Percentiles rank a stretch among this genome's conserved stretches.
Conservation (phyloP, 2,888 invertebrate species). For the Zaprionus obscuricornis region DNA sequence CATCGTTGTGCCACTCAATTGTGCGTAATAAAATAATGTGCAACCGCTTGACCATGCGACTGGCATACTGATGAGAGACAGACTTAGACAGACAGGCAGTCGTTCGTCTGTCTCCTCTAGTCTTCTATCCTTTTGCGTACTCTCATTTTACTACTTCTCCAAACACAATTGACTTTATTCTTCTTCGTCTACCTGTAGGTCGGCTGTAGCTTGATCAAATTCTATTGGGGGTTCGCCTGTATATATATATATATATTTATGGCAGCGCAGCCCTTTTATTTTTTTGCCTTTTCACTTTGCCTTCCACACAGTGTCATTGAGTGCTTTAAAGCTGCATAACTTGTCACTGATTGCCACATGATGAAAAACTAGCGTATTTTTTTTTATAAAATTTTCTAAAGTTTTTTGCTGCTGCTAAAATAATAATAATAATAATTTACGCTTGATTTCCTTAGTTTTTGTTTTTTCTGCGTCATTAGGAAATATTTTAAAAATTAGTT, state of each 20-base stretch:
- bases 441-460: background rate
- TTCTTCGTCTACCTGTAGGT: too few species aligned
- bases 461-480: constrained; percentile 11
- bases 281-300: constrained; percentile 4
- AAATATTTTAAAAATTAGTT: background rate
- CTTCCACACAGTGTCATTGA: constrained; percentile 1
- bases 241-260: constrained; percentile 49
- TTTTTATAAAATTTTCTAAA: too few species aligned
- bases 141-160: too few species aligned
- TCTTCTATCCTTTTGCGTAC: too few species aligned
- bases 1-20: constrained; percentile 67
- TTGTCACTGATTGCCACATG: constrained; percentile 24
- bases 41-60: constrained; percentile 67
- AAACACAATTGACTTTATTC: too few species aligned
- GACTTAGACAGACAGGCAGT: background rate
- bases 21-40: constrained; percentile 76
- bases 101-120: background rate
- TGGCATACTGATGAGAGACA: constrained; percentile 67
- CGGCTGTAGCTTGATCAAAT: too few species aligned
- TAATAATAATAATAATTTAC: too few species aligned
- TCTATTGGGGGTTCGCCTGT: too few species aligned
- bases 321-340: background rate
- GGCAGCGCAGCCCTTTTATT: constrained; percentile 8
- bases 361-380: constrained; percentile 15
- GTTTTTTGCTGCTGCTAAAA: too few species aligned